These are phyloP conservation scores for Adrianichthys oophorus DNA, from an alignment of 2,797 vertebrate species.

Conservation along the genomic window DNA sequence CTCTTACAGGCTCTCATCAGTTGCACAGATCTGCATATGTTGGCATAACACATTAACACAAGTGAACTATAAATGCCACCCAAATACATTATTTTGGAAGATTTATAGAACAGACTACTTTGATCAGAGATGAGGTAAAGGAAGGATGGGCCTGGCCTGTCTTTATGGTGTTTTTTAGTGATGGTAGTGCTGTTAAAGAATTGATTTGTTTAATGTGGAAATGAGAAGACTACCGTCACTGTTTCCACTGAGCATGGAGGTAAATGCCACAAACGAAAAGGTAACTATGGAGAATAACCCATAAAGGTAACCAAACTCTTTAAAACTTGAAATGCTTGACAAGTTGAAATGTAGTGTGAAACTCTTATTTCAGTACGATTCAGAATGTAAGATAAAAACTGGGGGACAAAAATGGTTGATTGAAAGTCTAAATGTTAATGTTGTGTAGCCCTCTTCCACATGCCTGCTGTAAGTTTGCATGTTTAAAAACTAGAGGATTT, in stretches of 20 bases:
- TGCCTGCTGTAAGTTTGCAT: neutral
- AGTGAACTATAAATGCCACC: constrained; percentile 23
- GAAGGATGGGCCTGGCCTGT: constrained; percentile 8
- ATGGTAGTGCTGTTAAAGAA: constrained; percentile 56
- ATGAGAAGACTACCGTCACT: constrained; percentile 11
- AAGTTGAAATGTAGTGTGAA: constrained; percentile 43
- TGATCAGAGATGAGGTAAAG: constrained; percentile 4
- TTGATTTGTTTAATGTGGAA: constrained; percentile 23
- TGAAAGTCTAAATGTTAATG: constrained; percentile 44
- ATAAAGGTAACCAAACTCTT: constrained; percentile 10
- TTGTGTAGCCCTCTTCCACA: constrained; percentile 32
- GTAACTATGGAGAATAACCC: constrained; percentile 27
- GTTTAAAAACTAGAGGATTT: too few species aligned
- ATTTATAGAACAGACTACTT: neutral
- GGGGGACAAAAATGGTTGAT: constrained; percentile 20
- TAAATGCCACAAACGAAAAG: constrained; percentile 36
- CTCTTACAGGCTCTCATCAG: constrained; percentile 3
- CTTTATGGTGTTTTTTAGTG: constrained; percentile 51
- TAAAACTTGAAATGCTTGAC: constrained; percentile 34
- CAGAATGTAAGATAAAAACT: constrained; percentile 27
- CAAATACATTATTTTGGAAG: neutral
- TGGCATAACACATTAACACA: constrained; percentile 36
- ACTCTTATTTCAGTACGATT: constrained; percentile 20
- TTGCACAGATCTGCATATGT: constrained; percentile 15
- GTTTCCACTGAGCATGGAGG: constrained; percentile 26